A percentile compares a stretch with the other conserved stretches of the same genome.
phyloP scores from a whole-genome alignment of 2,113 vertebrate genomes.

The Neogobius melanostomus region DNA sequence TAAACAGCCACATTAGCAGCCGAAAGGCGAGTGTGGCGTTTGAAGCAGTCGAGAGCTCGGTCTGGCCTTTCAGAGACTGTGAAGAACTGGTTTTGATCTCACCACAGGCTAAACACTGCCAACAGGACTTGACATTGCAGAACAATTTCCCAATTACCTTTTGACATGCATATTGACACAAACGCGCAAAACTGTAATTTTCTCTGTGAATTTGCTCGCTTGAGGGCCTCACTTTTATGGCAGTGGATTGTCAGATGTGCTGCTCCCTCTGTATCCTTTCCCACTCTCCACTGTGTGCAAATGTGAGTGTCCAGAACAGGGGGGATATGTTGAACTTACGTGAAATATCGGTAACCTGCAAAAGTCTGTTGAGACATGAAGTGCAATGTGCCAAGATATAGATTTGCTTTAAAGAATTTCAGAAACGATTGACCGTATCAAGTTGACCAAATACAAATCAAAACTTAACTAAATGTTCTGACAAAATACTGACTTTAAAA shows the following conservation, averaged over 20 bases:
- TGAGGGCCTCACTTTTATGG: conserved; percentile 76
- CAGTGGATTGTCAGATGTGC: conserved; percentile 75
- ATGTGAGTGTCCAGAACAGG: conserved; percentile 58
- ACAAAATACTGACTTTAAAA: background rate
- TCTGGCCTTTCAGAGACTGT: conserved; percentile 65
- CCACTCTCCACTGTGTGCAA: conserved; percentile 33
- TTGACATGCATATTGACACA: conserved; percentile 81
- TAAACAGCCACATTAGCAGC: conserved; percentile 62
- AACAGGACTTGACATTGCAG: conserved; percentile 77
- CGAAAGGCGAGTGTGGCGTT: conserved; percentile 55
- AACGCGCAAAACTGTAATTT: conserved; percentile 78
- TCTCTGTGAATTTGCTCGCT: conserved; percentile 77
- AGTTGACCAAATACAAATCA: no score
- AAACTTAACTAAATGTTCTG: no score
- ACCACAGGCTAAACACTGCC: conserved; percentile 77
- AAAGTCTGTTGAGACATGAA: no score
- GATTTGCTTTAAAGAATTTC: no score
- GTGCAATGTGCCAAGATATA: no score
- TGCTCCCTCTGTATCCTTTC: conserved; percentile 37
- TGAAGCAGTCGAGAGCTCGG: conserved; percentile 53
- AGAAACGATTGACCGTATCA: background rate
- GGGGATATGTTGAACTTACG: conserved; percentile 22
- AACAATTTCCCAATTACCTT: conserved; percentile 80
- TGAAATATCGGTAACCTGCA: background rate
- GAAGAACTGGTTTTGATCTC: conserved; percentile 74